Base-by-base conservation (phyloP, 2,113 vertebrate species). In the Prolemur simus region DNA sequence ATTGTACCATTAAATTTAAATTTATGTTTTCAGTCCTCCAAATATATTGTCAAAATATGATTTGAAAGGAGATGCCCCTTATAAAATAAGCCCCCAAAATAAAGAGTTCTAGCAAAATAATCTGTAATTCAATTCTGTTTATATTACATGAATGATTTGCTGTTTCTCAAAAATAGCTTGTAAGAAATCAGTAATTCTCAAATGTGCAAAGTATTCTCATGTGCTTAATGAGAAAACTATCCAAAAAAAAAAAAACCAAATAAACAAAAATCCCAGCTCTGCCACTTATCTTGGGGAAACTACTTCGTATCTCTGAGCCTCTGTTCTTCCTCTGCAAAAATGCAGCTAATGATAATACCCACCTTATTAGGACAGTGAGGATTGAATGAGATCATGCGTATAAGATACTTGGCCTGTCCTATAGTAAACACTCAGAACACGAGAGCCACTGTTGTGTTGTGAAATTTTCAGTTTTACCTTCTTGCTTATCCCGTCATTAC, bases 161-260 rank as follows among this genome's bases (percentile, higher is more conserved):
- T 98, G 93, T 98, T 98, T 98, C 97, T 98, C 98, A 97, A 97
- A 97, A 98, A 98, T 14, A 97, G 94, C 94, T 98, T 98, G 89
- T 98, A 98, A 97, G 97, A 98, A 98, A 95, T 98, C 96, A 98
- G 96, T 98, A 98, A 98, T 98, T 98, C 97, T 98, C 97, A 97
- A 98, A 98, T 2, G 97, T 98, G 98, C 89, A 97, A 99, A 98
- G 98, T 98, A 98, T 97, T 98, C 98, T 98, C 98, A 99, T 98
- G 98, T 98, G 98, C 97, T 98, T 98, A 97, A 98, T 93, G 97
- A 97, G 94, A 92, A 97, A 98, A 98, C 97, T 98, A 98, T 97
- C 97, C 96, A 98, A 98, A 98, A 98, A 87, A 98, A 99, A 98
- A 77, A 87, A 98, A 99, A 98, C n/a, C 27, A 77, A 56, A 20